Conservation (phyloP, 2,113 vertebrate genomes). For the Rattus rattus region DNA sequence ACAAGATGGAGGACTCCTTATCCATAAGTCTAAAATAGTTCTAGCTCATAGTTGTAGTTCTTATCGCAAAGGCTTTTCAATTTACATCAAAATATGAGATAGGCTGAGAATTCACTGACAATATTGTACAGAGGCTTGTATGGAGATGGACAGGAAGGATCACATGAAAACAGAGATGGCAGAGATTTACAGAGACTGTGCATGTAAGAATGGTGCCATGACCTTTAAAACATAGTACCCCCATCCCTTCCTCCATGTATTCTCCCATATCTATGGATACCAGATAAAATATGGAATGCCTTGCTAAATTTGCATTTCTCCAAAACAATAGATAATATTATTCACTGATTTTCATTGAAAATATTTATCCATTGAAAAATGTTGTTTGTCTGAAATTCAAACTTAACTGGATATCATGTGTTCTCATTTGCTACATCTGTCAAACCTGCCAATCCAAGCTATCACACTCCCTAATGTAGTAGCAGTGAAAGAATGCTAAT, state of each 20-base stretch:
- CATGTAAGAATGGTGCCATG: neutral
- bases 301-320: neutral
- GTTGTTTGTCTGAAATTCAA: slow-evolving; percentile 40
- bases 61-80: neutral
- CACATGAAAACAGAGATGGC: neutral
- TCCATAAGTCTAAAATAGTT: neutral
- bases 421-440: slow-evolving; percentile 47
- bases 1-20: neutral
- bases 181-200: neutral
- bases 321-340: neutral
- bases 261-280: neutral
- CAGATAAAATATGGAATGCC: neutral
- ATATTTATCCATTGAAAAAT: neutral
- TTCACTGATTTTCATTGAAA: neutral
- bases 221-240: too few species aligned
- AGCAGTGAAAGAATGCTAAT: neutral
- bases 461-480: neutral
- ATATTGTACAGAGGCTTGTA: neutral
- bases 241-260: neutral
- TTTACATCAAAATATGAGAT: neutral
- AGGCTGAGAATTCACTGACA: neutral
- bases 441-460: neutral
- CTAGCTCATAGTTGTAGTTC: neutral
- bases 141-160: neutral
- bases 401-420: neutral